A percentile compares a stretch with the other conserved stretches of the same genome.
Conservation (phyloP, 1,140 invertebrate species). For the Drosophila kohkoa region DNA sequence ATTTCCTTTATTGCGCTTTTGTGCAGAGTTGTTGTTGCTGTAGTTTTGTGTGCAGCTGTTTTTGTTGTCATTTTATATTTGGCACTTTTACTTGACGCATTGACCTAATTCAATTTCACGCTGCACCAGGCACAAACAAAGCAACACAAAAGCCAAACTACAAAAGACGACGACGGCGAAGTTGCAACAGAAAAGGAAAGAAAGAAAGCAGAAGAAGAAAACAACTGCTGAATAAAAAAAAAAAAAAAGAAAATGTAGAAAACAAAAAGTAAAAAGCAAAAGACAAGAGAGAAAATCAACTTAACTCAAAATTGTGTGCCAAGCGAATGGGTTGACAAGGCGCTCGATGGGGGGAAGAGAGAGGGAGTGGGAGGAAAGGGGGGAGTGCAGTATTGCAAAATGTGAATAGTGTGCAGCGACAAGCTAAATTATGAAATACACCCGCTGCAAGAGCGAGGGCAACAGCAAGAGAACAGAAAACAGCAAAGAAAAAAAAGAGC, state of each 20-base stretch:
- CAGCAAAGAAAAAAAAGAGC: constrained; percentile 33
- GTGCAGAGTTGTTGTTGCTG: constrained; percentile 3
- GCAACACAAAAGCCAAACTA: constrained; percentile 27
- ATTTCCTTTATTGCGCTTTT: constrained; percentile 62
- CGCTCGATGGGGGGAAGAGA: background rate
- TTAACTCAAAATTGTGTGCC: constrained; percentile 66
- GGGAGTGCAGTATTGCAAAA: background rate
- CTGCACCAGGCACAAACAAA: constrained; percentile 62
- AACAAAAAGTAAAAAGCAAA: constrained; percentile 5
- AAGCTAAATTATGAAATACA: constrained; percentile 75
- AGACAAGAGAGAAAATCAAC: constrained; percentile 59
- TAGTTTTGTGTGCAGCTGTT: constrained; percentile 5
- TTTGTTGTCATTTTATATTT: constrained; percentile 61
- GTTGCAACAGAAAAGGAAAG: background rate
- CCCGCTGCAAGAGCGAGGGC: constrained; percentile 28
- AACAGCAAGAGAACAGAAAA: background rate
- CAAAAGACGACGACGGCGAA: constrained; percentile 17
- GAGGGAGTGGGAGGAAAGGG: background rate
- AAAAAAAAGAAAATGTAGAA: constrained; percentile 7
- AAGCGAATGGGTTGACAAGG: constrained; percentile 19
- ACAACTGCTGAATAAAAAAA: background rate
- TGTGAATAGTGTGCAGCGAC: constrained; percentile 48
- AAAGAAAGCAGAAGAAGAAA: no score
- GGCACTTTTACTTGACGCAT: constrained; percentile 71
- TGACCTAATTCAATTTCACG: constrained; percentile 78